Evolutionary conservation across 2,888 invertebrate species (phyloP).

Genomic region (Callosobruchus maculatus): DNA sequence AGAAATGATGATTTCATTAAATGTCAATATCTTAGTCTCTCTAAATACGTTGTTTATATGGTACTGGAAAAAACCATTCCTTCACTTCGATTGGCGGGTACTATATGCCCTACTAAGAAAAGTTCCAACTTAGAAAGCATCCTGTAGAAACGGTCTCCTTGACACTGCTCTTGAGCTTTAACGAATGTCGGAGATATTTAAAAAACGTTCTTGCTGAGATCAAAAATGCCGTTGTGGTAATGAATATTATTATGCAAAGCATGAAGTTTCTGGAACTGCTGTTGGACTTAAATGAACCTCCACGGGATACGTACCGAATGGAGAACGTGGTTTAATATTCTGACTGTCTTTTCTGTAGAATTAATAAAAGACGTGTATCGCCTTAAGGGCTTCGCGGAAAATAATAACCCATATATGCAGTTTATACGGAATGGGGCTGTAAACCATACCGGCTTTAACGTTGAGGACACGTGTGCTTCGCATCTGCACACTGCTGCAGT

Average conservation of each 20-base stretch:
- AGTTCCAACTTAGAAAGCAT: too few relatives aligned
- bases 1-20: too few relatives aligned
- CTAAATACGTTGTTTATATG: too few relatives aligned
- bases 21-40: too few relatives aligned
- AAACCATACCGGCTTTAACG: neutral
- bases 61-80: too few relatives aligned
- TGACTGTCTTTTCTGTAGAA: neutral
- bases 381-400: neutral
- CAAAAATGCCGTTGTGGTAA: neutral
- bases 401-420: neutral
- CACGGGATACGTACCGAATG: neutral
- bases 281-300: neutral
- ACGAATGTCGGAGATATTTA: neutral
- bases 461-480: neutral
- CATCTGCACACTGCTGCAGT: neutral
- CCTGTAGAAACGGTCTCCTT: too few relatives aligned
- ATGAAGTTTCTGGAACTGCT: neutral
- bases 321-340: neutral
- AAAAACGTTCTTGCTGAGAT: neutral
- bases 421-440: neutral
- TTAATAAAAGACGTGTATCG: neutral
- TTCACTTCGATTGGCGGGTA: too few relatives aligned
- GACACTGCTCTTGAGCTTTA: too few relatives aligned
- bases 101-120: too few relatives aligned
- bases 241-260: neutral